A percentile compares a stretch with the other conserved stretches of the same genome.
Evolutionary conservation across 2,113 vertebrate species (phyloP).

Genomic region (Psammodynastes pulverulentus): DNA sequence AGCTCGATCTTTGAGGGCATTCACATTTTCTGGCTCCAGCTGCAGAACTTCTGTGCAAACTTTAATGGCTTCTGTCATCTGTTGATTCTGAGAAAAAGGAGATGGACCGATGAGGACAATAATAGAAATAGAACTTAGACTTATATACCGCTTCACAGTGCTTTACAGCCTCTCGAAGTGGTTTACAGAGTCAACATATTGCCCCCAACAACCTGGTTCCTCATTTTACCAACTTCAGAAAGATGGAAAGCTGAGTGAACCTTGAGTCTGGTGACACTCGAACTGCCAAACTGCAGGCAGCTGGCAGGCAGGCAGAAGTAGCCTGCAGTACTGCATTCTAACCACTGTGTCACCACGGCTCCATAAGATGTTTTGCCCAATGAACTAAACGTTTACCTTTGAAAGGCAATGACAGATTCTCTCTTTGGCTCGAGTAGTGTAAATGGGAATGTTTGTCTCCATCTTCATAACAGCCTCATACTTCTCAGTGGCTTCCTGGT

Average conservation of each 20-base stretch:
- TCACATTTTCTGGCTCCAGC: slow-evolving; percentile 80
- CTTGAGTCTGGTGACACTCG: too few species aligned
- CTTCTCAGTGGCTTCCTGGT: slow-evolving; percentile 85
- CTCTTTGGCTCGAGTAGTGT: slow-evolving; percentile 83
- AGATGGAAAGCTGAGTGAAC: too few species aligned
- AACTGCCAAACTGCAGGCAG: too few species aligned
- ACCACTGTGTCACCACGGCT: too few species aligned
- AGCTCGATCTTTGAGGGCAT: slow-evolving; percentile 87
- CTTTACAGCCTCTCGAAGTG: too few species aligned
- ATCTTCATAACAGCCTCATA: slow-evolving; percentile 88
- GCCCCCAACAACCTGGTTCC: too few species aligned
- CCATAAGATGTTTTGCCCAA: background rate
- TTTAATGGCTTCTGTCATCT: slow-evolving; percentile 78
- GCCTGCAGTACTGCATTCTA: too few species aligned
- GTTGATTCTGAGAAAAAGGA: slow-evolving; percentile 74
- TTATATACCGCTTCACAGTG: too few species aligned
- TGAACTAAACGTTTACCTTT: slow-evolving; percentile 71
- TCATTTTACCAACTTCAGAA: too few species aligned
- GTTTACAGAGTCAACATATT: too few species aligned
- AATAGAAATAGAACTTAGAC: too few species aligned
- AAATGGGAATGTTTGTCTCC: slow-evolving; percentile 80
- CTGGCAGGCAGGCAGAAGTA: too few species aligned
- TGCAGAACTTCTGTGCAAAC: slow-evolving; percentile 86
- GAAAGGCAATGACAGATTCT: slow-evolving; percentile 91
- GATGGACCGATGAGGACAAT: slow-evolving; percentile 6